A percentile compares a stretch with the other conserved stretches of the same genome.
These are phyloP conservation scores for Salvelinus namaycush DNA, from an alignment of 2,113 vertebrate species.

Conservation along the genomic window DNA sequence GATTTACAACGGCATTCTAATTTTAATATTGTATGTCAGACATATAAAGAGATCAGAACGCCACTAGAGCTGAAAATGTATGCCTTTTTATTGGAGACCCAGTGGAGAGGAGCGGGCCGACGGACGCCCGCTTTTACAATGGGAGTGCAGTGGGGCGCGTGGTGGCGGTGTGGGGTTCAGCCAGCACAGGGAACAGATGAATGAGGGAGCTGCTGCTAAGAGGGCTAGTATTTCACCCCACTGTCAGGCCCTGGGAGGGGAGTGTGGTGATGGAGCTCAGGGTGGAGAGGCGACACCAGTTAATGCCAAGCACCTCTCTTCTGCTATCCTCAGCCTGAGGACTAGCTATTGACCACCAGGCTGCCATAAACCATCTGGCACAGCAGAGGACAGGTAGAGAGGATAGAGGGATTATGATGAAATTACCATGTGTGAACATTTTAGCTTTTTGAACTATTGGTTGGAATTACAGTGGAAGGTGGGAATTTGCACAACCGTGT, in stretches of 20 bases:
- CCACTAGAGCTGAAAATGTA: slow-evolving; percentile 85
- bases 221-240: too few species aligned
- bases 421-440: neutral
- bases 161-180: too few species aligned
- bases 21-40: slow-evolving; percentile 86
- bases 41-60: slow-evolving; percentile 89
- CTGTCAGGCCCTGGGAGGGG: neutral
- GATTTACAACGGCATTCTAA: slow-evolving; percentile 87
- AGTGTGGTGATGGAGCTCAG: slow-evolving; percentile 43
- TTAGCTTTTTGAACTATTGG: too few species aligned
- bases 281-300: slow-evolving; percentile 83
- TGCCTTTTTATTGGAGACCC: slow-evolving; percentile 88
- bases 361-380: too few species aligned
- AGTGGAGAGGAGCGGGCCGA: slow-evolving; percentile 59
- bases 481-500: neutral
- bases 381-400: too few species aligned
- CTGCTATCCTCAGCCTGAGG: too few species aligned
- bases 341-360: too few species aligned
- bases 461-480: too few species aligned
- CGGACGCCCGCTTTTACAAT: neutral
- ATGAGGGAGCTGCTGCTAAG: too few species aligned
- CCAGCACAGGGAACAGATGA: too few species aligned
- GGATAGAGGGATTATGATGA: too few species aligned
- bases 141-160: neutral
- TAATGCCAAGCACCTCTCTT: too few species aligned